These are phyloP conservation scores for Momotus momota DNA, from an alignment of 2,797 vertebrate genomes.

Conservation along the genomic window DNA sequence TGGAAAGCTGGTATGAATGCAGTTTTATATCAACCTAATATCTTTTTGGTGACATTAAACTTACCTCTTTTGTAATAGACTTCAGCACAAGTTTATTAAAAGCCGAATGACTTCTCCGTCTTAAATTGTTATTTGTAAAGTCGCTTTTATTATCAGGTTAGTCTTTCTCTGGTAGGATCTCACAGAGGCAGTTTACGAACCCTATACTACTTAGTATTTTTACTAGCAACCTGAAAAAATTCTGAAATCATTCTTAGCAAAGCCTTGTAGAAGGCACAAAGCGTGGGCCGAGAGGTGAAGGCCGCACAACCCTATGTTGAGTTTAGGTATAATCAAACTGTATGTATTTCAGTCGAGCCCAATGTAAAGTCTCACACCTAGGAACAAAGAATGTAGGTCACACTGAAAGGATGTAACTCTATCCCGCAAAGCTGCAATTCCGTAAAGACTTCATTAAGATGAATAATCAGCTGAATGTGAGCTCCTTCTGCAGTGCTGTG, in stretches of 20 bases:
- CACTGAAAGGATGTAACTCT: conserved; percentile 65
- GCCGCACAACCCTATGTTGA: neutral
- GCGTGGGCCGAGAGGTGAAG: neutral
- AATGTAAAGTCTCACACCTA: conserved; percentile 53
- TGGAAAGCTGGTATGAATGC: neutral
- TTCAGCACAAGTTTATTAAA: neutral
- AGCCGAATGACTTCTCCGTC: neutral
- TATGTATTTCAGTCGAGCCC: conserved; percentile 38
- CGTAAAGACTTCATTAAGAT: conserved; percentile 71
- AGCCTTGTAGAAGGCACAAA: neutral
- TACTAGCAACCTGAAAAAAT: neutral
- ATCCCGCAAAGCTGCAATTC: conserved; percentile 66
- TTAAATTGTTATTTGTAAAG: neutral
- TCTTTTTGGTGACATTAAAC: neutral
- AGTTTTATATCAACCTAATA: neutral
- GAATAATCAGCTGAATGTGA: conserved; percentile 66
- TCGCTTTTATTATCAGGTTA: neutral
- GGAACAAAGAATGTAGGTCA: conserved; percentile 69
- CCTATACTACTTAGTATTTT: neutral
- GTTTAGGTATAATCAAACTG: conserved; percentile 1
- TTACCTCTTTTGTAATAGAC: neutral
- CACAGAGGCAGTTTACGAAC: neutral
- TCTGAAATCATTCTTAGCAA: neutral
- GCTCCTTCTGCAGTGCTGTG: conserved; percentile 53
- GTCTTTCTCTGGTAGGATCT: neutral